Evolutionary conservation across 2,797 vertebrate species (phyloP), one percentile per base, ranked within the genome.

Genomic region (Alca torda): DNA sequence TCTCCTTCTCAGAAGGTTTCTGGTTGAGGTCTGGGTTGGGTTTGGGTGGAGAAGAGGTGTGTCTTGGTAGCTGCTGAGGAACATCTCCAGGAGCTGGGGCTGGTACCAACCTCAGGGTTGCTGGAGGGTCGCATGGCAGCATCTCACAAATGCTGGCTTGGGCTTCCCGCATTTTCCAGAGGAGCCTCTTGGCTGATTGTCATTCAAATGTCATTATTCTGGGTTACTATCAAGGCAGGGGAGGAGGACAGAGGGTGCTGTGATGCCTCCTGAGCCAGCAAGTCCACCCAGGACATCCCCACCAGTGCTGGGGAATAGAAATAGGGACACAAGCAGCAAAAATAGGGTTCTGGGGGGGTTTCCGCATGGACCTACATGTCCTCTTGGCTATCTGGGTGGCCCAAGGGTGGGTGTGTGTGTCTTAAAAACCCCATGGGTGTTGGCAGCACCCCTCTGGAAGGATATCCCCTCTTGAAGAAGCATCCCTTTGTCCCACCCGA

Each of bases 1-100:
- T 91, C 87, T 94, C 60, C 69, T 90, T 78, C 93, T 93, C 75
- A 46, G 89, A 63, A 87, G 84, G 74, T 93, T 90, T 84, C 84
- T 91, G 91, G 78, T 63, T n/a, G 67, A 51, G 64, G 28, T 41
- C 54, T 60, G 89, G 68, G 84, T 67, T 91, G 95, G 87, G 72
- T 78, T 4, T 61, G 91, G 88, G 90, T 90, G 81, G 90, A 83
- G 90, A 72, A 92, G 73, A 78, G 90, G 74, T 79, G 93, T 94
- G 95, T 75, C 80, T 46, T 67, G 57, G 53, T 60, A 8, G 75
- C 43, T 35, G 64, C 63, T 56, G 82, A 54, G 86, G 72, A 26
- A 64, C 41, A 17, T 45, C 59, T 68, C 24, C 6, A 1, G 46
- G 68, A 67, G 57, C 48, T 48, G 79, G 75, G 45, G 48, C 25